Percentiles rank a stretch among this genome's conserved stretches.
Conservation (phyloP, 2,113 vertebrate genomes). For the Myocastor coypus region DNA sequence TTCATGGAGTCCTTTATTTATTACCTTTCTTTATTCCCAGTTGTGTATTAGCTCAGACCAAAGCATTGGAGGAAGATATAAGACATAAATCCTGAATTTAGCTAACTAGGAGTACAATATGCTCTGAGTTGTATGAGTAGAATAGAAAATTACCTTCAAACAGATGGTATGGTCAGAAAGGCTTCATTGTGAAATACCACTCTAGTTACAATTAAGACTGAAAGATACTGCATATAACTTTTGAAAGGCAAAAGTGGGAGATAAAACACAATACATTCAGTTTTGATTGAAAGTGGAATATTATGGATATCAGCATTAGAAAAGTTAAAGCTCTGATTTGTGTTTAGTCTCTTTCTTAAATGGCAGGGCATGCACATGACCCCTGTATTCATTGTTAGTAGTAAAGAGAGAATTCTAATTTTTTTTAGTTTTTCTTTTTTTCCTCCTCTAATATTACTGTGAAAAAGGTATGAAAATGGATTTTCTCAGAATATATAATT, state of each 20-base stretch:
- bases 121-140: not conserved
- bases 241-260: slow-evolving; percentile 9
- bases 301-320: not conserved
- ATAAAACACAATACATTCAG: slow-evolving; percentile 19
- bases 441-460: not conserved
- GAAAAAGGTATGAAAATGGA: slow-evolving; percentile 44
- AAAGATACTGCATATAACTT: not conserved
- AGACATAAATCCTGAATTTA: slow-evolving; percentile 1
- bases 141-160: slow-evolving; percentile 52
- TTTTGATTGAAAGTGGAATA: slow-evolving; percentile 1
- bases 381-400: not conserved
- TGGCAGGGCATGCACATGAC: not conserved
- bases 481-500: slow-evolving; percentile 41
- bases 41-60: slow-evolving; percentile 31
- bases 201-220: slow-evolving; percentile 23
- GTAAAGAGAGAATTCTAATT: slow-evolving; percentile 46
- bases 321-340: slow-evolving; percentile 43
- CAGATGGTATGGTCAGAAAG: not conserved
- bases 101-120: not conserved
- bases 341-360: slow-evolving; percentile 59
- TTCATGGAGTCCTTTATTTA: slow-evolving; percentile 22
- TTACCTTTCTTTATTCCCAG: slow-evolving; percentile 34
- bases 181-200: not conserved
- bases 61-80: not conserved
- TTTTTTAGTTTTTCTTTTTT: slow-evolving; percentile 44